phyloP scores from a whole-genome alignment of 2,888 invertebrate species.

The Octodonta nipae region DNA sequence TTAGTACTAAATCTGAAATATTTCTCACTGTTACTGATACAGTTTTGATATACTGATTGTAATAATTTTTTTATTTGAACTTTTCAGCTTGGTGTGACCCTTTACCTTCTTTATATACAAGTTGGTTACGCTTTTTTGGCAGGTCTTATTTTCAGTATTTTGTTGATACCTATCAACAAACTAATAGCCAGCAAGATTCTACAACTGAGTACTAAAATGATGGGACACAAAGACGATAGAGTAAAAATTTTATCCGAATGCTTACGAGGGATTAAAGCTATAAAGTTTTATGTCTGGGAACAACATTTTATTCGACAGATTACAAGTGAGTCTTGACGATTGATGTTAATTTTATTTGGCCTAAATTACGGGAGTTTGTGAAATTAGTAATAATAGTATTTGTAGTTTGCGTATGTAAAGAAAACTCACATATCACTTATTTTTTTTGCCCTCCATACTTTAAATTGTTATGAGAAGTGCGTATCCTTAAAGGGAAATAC shows the following conservation, averaged over 20 bases:
- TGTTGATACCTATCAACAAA: constrained; percentile 88
- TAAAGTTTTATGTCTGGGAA: constrained; percentile 92
- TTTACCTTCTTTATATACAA: constrained; percentile 74
- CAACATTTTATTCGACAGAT: constrained; percentile 64
- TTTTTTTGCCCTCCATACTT: too few species aligned
- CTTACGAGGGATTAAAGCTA: constrained; percentile 71
- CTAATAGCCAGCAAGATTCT: constrained; percentile 81
- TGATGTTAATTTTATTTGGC: background rate
- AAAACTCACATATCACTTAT: too few species aligned
- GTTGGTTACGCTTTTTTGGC: constrained; percentile 84
- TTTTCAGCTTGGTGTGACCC: constrained; percentile 59
- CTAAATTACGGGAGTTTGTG: background rate
- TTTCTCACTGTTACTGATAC: too few species aligned
- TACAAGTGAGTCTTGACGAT: constrained; percentile 48
- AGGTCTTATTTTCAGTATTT: constrained; percentile 71
- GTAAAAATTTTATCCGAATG: constrained; percentile 79
- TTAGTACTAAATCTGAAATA: too few species aligned
- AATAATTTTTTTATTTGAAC: too few species aligned
- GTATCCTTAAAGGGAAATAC: too few species aligned
- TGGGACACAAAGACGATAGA: constrained; percentile 80
- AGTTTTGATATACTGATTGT: too few species aligned
- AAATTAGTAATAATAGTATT: background rate
- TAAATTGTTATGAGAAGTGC: too few species aligned
- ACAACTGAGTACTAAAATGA: constrained; percentile 68
- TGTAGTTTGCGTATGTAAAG: too few species aligned